Evolutionary conservation across 2,113 vertebrate species (phyloP).

Genomic region (Colossoma macropomum): DNA sequence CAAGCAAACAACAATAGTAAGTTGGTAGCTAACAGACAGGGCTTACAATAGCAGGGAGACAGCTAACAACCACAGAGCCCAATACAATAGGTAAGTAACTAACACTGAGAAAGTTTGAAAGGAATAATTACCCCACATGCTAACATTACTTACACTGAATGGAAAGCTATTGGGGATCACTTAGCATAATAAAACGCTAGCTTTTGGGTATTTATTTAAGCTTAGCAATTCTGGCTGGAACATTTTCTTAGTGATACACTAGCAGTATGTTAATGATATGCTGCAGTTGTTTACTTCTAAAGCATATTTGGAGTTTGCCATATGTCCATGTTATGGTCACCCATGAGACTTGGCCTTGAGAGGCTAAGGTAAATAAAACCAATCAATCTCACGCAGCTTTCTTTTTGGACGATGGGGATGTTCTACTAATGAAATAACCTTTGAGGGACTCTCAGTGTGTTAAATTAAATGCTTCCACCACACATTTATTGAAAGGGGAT

Average conservation of each 20-base stretch:
- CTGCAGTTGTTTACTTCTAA: neutral
- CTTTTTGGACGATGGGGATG: neutral
- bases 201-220: neutral
- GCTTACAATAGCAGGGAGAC: too few relatives aligned
- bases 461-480: slow-evolving; percentile 4
- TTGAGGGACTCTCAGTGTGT: neutral
- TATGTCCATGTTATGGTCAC: neutral
- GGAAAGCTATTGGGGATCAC: too few relatives aligned
- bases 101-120: too few relatives aligned
- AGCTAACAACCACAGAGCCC: too few relatives aligned
- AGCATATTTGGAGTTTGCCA: neutral
- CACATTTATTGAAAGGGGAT: slow-evolving; percentile 31
- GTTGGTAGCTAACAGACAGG: too few relatives aligned
- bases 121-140: too few relatives aligned
- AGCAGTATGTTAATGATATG: neutral
- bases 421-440: neutral
- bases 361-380: neutral
- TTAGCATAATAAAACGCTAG: too few relatives aligned
- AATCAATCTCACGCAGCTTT: neutral
- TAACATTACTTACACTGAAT: too few relatives aligned
- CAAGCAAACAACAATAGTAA: too few relatives aligned
- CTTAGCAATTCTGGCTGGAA: neutral
- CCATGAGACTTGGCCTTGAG: neutral
- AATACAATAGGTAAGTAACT: too few relatives aligned
- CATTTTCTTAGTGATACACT: neutral